Evolutionary conservation across 37 sponge, comb jelly and placozoan genomes (phyloP), one percentile per base, ranked within the genome.

Genomic region (Chondrilla cf. caribensis): DNA sequence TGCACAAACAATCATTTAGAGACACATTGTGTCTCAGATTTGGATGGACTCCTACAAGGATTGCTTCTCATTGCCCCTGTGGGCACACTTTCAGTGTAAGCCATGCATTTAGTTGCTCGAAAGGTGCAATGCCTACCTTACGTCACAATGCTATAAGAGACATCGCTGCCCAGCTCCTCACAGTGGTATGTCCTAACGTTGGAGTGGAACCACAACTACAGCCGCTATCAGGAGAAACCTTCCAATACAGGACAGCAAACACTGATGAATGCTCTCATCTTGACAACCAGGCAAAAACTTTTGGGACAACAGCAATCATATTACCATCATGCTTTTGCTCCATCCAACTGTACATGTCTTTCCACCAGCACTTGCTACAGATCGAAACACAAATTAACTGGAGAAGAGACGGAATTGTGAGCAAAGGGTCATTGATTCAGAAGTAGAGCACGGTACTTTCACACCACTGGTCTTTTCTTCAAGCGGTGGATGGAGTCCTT

Each of bases 401-500:
- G n/a, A 68, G 37, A 68, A 68, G 70, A 4, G 37, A 11, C 2
- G 70, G 2, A 2, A 3, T 3, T 68, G 32, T 6, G 70, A 68
- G 70, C 2, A 7, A 35, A 4, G 70, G 2, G 32, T 68, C 7
- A n/a, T 68, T 19, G n/a, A n/a, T n/a, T n/a, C n/a, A n/a, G 37
- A 68, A 4, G 37, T 68, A 28, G 70, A 68, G 33, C 70, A 68
- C 7, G 70, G 70, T 19, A 68, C 70, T 28, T 68, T 68, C 7
- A 36, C 70, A 19, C 70, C 70, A 2, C 37, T 68, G 32, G 70
- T 33, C 37, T 2, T 68, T 19, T 68, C 36, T 19, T 2, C 70
- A n/a, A n/a, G 70, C 32, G 70, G 70, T 2, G 70, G 70, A 15
- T 68, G 70, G 70, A 37, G 70, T 2, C 70, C 70, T 4, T 36